Percentiles rank a stretch among this genome's conserved stretches.
Evolutionary conservation across 1,140 invertebrate genomes (phyloP).

Genomic region (Meloidogyne floridensis): DNA sequence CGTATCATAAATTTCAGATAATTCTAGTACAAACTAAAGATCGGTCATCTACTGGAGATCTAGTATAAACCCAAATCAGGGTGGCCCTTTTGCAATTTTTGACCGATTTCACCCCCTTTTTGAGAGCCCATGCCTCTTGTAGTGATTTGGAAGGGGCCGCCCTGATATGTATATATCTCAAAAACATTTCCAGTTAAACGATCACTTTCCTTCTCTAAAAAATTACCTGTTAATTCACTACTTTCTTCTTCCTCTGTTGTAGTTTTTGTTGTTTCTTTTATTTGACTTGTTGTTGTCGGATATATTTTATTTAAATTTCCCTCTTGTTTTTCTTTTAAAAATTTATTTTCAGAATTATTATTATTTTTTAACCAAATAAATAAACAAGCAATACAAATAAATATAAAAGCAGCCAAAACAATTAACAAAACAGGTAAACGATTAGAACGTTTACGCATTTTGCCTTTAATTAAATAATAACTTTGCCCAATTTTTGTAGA

Average conservation of each 20-base stretch:
- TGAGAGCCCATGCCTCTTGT: too few relatives aligned
- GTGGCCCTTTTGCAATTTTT: too few relatives aligned
- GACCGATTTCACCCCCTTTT: too few relatives aligned
- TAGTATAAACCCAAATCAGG: too few relatives aligned
- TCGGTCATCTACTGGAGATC: too few relatives aligned
- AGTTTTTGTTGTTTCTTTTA: not conserved
- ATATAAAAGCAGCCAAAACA: slow-evolving; percentile 15
- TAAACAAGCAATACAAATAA: slow-evolving; percentile 13
- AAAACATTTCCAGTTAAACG: too few relatives aligned
- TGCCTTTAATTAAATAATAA: not conserved
- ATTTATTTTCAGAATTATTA: not conserved
- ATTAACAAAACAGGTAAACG: slow-evolving; percentile 15
- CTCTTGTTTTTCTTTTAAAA: not conserved
- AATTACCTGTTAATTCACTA: not conserved
- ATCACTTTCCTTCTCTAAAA: not conserved
- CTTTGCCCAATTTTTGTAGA: not conserved
- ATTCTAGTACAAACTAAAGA: too few relatives aligned
- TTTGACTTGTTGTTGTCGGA: not conserved
- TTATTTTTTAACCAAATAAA: slow-evolving; percentile 28
- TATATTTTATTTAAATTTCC: not conserved
- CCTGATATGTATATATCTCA: too few relatives aligned
- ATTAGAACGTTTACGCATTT: slow-evolving; percentile 24
- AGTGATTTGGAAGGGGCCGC: too few relatives aligned
- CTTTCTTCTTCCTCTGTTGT: not conserved
- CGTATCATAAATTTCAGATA: too few relatives aligned